Base-by-base conservation (phyloP, 2,113 vertebrate species). In the Orientallactaga bullata region DNA sequence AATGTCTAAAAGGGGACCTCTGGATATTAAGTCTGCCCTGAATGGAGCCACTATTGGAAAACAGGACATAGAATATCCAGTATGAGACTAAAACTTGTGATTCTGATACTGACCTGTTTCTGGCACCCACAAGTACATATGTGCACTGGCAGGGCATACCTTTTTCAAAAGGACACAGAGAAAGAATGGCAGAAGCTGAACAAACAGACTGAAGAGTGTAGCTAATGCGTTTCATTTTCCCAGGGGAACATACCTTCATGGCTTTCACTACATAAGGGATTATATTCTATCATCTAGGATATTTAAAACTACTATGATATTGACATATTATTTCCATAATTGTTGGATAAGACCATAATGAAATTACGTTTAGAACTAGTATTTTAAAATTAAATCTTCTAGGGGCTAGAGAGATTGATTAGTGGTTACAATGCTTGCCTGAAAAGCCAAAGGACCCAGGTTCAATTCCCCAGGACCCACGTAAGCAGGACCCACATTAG, bases 311-410 rank as follows among this genome's bases (percentile, higher is more conserved):
- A 72, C 35, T 81, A 47, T 23, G 21, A 68, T 35, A 51, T 47
- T 68, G n/a, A 26, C 60, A 72, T 51, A 30, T 24, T 23, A 74
- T 2, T 76, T 77, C 42, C 23, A 58, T 55, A 60, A 20, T 85
- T 26, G 13, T 28, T 91, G 13, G 55, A 82, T 72, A 55, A 80
- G 28, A 3, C 17, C 39, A 60, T 74, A n/a, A 51, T 24, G n/a
- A 95, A 80, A 76, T 15, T 90, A 35, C n/a, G 82, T 95, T 89
- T 69, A 42, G n/a, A 92, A 78, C n/a, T 66, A 71, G 1, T 58
- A 60, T 90, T 90, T 90, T 94, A 15, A 37, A 92, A 47, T 47
- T 47, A 47, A 47, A 47, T 47, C 42, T 47, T 47, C 42, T 47
- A 47, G 42, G 42, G 42, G 42, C 42, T 47, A 8, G 42, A 47